A percentile compares a stretch with the other conserved stretches of the same genome.
Evolutionary conservation across 2,113 vertebrate species (phyloP).

Genomic region (Suncus etruscus): DNA sequence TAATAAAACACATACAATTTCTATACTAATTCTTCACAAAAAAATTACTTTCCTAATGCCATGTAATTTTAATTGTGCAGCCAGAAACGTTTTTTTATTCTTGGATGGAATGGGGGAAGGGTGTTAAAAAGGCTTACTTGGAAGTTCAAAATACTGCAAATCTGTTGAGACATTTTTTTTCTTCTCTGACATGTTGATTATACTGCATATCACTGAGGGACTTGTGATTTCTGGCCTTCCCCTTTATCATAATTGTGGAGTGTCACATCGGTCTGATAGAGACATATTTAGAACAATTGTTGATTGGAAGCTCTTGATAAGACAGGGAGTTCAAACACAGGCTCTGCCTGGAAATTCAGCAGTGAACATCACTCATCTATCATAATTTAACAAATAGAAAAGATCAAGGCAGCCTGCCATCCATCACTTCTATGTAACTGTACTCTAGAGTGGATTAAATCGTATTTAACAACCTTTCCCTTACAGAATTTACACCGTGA

Average conservation of each 20-base stretch:
- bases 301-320: slow-evolving; percentile 88
- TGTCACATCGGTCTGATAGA: slow-evolving; percentile 85
- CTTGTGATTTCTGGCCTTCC: slow-evolving; percentile 78
- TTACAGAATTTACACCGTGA: slow-evolving; percentile 80
- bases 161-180: slow-evolving; percentile 62
- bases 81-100: neutral
- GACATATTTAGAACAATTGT: slow-evolving; percentile 88
- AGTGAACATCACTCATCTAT: slow-evolving; percentile 90
- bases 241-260: slow-evolving; percentile 88
- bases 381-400: slow-evolving; percentile 91
- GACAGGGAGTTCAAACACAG: slow-evolving; percentile 84
- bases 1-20: neutral
- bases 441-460: slow-evolving; percentile 87
- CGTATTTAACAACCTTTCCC: slow-evolving; percentile 87
- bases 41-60: neutral
- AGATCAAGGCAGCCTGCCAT: slow-evolving; percentile 90
- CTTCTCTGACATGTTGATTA: slow-evolving; percentile 63
- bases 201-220: slow-evolving; percentile 41
- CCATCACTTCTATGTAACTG: slow-evolving; percentile 88
- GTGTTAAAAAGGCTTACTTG: slow-evolving; percentile 51
- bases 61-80: neutral
- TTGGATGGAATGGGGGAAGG: neutral
- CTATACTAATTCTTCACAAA: neutral
- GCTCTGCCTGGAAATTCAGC: slow-evolving; percentile 84
- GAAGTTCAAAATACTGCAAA: neutral